Evolutionary conservation across 2,113 vertebrate species (phyloP), one percentile per base, ranked within the genome.

Genomic region (Epinephelus fuscoguttatus): DNA sequence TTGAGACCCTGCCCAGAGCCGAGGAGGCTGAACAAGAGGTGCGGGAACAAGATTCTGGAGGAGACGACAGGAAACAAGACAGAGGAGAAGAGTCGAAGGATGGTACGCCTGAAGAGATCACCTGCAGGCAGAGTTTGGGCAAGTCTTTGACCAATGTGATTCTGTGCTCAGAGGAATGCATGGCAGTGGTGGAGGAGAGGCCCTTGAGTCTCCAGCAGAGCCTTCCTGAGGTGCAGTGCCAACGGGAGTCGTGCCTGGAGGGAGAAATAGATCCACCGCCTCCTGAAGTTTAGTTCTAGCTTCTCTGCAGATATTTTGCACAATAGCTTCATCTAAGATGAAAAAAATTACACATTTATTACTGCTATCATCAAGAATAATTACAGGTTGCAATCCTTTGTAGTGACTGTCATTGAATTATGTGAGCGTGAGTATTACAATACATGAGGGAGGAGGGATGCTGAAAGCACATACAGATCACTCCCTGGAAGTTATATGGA

Each of bases 271-370:
- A 88, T 73, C 92, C 81, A 52, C 94, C 89, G 83, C 92, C 91
- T 75, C 82, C 93, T 40, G 92, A 95, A 75, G 93, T 92, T 86
- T 95, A 95, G 82, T 49, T 68, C 80, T 47, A 84, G 88, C 82
- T 75, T 90, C 91, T 91, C 92, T 88, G 94, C 94, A 93, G 93
- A 95, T 91, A 87, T 95, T 96, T 96, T 96, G 96, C 96, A 96
- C 95, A 96, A 94, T 74, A 92, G 90, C 91, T 93, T 92, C 85
- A 87, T 91, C 91, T 81, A 92, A 92, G 92, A 91, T 90, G 87
- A 93, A 92, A 75, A 45, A 68, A 62, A 42, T 84, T 93, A 87
- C 81, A 86, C 90, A 81, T 84, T 71, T 69, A 84, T 84, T 69
- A 81, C 84, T 68, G 82, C 82, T 90, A 79, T 87, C 84, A 81